Percentiles rank a stretch among this genome's conserved stretches.
phyloP scores from a whole-genome alignment of 2,113 vertebrate genomes.

The Silurus meridionalis region DNA sequence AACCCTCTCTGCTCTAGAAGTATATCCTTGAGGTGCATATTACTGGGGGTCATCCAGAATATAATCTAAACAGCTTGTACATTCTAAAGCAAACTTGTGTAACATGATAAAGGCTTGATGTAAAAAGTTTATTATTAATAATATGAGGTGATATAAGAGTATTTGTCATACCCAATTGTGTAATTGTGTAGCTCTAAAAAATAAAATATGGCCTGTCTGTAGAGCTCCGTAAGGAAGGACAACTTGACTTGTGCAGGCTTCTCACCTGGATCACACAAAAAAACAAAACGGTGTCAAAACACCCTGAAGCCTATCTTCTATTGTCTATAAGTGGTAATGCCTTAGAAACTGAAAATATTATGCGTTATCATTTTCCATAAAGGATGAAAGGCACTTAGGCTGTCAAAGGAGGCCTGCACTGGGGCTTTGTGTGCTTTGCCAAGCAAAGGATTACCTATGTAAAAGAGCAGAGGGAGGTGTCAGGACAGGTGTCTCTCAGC shows the following conservation, averaged over 20 bases:
- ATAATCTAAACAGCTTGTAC: background rate
- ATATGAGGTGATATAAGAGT: background rate
- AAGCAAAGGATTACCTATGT: conserved; percentile 53
- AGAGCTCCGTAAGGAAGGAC: background rate
- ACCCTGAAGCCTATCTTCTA: conserved; percentile 33
- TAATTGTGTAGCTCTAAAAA: background rate
- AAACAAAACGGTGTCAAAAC: conserved; percentile 40
- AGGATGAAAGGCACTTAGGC: conserved; percentile 47
- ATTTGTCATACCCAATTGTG: background rate
- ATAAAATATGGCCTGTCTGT: background rate
- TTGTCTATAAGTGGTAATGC: conserved; percentile 34
- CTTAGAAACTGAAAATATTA: conserved; percentile 52
- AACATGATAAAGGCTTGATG: background rate
- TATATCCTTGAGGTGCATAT: background rate
- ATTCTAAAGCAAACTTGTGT: background rate
- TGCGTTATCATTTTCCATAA: conserved; percentile 45
- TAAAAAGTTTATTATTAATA: too few relatives aligned
- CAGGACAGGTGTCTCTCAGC: conserved; percentile 60
- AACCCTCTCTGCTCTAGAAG: background rate
- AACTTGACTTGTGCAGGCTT: conserved; percentile 24
- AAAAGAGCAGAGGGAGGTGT: conserved; percentile 52
- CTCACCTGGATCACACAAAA: conserved; percentile 34
- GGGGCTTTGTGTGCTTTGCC: conserved; percentile 47
- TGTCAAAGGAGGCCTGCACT: conserved; percentile 42
- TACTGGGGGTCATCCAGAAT: background rate